phyloP scores from a whole-genome alignment of 2,888 invertebrate species.

The Allygus modestus region DNA sequence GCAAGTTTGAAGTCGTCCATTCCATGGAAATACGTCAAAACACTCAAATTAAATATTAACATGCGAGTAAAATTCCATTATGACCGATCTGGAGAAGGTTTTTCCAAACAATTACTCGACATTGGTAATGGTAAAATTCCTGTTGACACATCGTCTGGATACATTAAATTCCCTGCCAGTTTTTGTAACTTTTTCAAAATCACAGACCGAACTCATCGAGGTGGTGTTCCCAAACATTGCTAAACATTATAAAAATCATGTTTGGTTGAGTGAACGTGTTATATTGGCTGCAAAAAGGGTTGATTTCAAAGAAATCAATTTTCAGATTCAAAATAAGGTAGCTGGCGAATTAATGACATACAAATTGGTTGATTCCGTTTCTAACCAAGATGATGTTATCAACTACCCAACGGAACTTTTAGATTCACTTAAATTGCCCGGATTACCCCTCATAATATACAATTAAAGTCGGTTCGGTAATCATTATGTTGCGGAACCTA shows the following conservation, averaged over 20 bases:
- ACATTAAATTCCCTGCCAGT: slow-evolving; percentile 70
- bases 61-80: slow-evolving; percentile 63
- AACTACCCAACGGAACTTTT: slow-evolving; percentile 71
- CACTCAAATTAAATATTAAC: slow-evolving; percentile 56
- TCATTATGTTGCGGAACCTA: slow-evolving; percentile 70
- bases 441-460: slow-evolving; percentile 66
- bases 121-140: slow-evolving; percentile 67
- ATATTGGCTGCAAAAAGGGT: slow-evolving; percentile 72
- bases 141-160: slow-evolving; percentile 69
- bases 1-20: slow-evolving; percentile 65
- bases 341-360: slow-evolving; percentile 68
- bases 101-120: slow-evolving; percentile 39
- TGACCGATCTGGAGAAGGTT: slow-evolving; percentile 54
- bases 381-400: slow-evolving; percentile 50
- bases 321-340: slow-evolving; percentile 70
- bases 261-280: slow-evolving; percentile 69
- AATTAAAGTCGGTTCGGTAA: slow-evolving; percentile 70
- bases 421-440: slow-evolving; percentile 71
- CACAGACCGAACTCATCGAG: slow-evolving; percentile 70
- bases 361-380: slow-evolving; percentile 68
- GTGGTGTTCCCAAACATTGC: slow-evolving; percentile 72
- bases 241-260: slow-evolving; percentile 70
- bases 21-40: slow-evolving; percentile 65
- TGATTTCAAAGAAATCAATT: slow-evolving; percentile 71
- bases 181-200: slow-evolving; percentile 70